Evolutionary conservation across 2,113 vertebrate species (phyloP), one percentile per base, ranked within the genome.

Genomic region (Scolopax mira): DNA sequence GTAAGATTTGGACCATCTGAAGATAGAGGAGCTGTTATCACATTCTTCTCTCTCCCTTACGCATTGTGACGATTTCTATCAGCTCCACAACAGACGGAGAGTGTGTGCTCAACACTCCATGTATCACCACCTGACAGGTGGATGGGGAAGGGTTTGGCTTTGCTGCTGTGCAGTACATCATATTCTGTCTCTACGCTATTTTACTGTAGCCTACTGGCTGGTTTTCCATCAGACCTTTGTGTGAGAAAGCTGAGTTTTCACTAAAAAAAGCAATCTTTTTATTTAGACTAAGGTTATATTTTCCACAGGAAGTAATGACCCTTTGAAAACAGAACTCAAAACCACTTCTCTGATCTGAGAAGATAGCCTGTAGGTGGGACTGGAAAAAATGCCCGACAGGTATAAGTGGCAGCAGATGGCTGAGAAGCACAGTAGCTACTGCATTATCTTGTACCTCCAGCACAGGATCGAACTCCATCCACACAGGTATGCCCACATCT

Each of bases 71-170:
- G 4, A 22, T n/a, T 75, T 39, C 62, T 55, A 74, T 27, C 66
- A 87, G 55, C 49, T 70, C 78, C 13, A 10, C 19, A 6, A 18
- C 1, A 13, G 49, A n/a, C 2, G 16, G 52, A 67, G 27, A 11
- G 9, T 0, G 2, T 8, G 33, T 21, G 17, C 13, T 22, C 35
- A 6, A 27, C 8, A 0, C 30, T 44, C 35, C 0, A 0, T 5
- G 16, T 75, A 74, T 39, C 37, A 10, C n/a, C 42, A 17, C 37
- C 77, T 14, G 19, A 7, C 51, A 35, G 71, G 35, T 37, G 25
- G 22, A 9, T 1, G 9, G 18, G 48, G 55, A 73, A 62, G 9
- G n/a, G 15, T 37, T 41, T 9, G 6, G 13, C 44, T 65, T 60
- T 60, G 30, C 21, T 74, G 60, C 30, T 62, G 66, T 41, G 15